These are phyloP conservation scores for Eurystomus gularis DNA, from an alignment of 2,113 vertebrate species.

Conservation along the genomic window DNA sequence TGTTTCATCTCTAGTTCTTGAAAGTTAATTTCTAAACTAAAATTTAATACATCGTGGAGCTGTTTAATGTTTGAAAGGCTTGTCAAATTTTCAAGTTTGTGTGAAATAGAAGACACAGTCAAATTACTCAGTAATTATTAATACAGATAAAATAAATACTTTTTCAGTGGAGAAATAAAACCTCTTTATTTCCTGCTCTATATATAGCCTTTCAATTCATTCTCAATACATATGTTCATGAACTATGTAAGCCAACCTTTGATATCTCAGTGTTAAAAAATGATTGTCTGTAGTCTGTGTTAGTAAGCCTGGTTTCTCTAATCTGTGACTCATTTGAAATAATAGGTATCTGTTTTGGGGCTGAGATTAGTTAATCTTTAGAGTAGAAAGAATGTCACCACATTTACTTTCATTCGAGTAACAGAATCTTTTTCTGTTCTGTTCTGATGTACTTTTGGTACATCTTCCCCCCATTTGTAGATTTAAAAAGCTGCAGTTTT, in stretches of 20 bases:
- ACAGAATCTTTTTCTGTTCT: not conserved
- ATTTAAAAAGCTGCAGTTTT: not conserved
- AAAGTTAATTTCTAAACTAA: slow-evolving; percentile 39
- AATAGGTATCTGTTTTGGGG: not conserved
- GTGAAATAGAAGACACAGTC: not conserved
- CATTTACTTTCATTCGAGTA: not conserved
- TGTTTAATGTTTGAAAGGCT: slow-evolving; percentile 34
- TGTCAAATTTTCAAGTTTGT: not conserved
- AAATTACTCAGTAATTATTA: not conserved
- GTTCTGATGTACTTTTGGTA: not conserved
- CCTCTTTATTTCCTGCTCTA: not conserved
- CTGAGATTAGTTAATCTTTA: slow-evolving; percentile 46
- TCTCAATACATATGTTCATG: not conserved
- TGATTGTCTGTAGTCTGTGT: not conserved
- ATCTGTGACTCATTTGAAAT: slow-evolving; percentile 55
- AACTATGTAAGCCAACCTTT: not conserved
- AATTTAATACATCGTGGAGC: slow-evolving; percentile 6
- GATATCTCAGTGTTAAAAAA: slow-evolving; percentile 20
- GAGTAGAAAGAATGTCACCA: not conserved
- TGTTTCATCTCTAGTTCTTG: not conserved
- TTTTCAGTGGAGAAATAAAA: not conserved
- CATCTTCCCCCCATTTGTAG: not conserved
- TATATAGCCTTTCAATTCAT: not conserved
- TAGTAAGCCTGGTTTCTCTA: slow-evolving; percentile 4
- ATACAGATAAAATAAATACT: not conserved